These are phyloP conservation scores for Blastomussa wellsi DNA, from an alignment of 92 coral and sea anemone species.

Conservation along the genomic window DNA sequence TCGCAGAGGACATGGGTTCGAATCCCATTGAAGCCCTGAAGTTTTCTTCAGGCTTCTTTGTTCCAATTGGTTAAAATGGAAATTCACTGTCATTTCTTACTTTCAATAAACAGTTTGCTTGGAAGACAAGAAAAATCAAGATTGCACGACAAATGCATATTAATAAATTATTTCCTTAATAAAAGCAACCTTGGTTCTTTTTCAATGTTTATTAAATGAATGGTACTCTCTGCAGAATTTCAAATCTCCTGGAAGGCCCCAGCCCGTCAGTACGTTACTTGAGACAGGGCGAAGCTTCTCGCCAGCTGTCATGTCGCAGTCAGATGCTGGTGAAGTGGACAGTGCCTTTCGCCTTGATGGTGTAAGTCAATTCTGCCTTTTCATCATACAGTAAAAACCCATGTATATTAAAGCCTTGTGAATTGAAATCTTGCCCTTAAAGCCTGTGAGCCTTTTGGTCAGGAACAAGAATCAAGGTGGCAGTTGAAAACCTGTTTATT, in stretches of 20 bases:
- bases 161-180: background rate
- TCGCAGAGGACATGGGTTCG: too few species aligned
- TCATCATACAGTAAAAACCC: background rate
- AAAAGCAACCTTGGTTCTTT: background rate
- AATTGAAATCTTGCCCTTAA: too few species aligned
- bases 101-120: background rate
- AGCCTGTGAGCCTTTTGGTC: too few species aligned
- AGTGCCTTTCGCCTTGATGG: conserved; percentile 47
- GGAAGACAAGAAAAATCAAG: background rate
- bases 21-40: too few species aligned
- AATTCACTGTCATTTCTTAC: too few species aligned
- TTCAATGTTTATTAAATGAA: background rate
- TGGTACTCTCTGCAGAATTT: background rate
- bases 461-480: too few species aligned
- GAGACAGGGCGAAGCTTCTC: conserved; percentile 96
- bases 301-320: conserved; percentile 78
- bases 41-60: too few species aligned
- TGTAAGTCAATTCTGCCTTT: background rate
- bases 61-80: too few species aligned
- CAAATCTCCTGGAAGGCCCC: conserved; percentile 29
- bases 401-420: too few species aligned
- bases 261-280: conserved; percentile 66
- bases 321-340: conserved; percentile 65
- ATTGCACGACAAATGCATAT: background rate
- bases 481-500: too few species aligned